These are phyloP conservation scores for Narcine bancroftii DNA, from an alignment of 2,113 vertebrate species.

Conservation along the genomic window DNA sequence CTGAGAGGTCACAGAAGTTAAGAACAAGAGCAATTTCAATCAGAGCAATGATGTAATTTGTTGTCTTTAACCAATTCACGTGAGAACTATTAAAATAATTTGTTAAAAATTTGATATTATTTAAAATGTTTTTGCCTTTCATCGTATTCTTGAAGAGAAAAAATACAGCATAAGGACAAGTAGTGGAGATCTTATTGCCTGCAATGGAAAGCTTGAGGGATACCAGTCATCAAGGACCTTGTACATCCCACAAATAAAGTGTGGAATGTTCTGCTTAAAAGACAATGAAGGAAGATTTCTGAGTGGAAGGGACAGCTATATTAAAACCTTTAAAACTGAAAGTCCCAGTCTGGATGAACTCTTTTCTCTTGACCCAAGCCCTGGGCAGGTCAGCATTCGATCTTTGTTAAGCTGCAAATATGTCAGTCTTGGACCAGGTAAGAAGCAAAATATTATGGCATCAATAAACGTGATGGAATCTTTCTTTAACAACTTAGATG, in stretches of 20 bases:
- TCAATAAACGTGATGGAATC: not conserved
- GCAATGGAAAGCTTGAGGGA: slow-evolving; percentile 38
- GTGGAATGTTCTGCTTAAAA: slow-evolving; percentile 40
- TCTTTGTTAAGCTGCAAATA: slow-evolving; percentile 39
- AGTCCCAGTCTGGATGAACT: slow-evolving; percentile 42
- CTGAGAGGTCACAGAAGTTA: not conserved
- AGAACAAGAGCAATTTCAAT: not conserved
- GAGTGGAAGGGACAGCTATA: slow-evolving; percentile 36
- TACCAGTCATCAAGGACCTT: slow-evolving; percentile 29
- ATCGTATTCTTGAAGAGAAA: slow-evolving; percentile 39
- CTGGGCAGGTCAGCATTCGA: slow-evolving; percentile 40
- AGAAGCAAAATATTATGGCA: not conserved
- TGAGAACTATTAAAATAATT: not conserved
- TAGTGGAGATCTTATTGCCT: slow-evolving; percentile 39
- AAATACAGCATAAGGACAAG: slow-evolving; percentile 41
- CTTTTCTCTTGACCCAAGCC: slow-evolving; percentile 40
- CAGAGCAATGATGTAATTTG: not conserved
- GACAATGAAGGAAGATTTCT: slow-evolving; percentile 41
- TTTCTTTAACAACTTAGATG: not conserved
- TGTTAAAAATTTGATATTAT: not conserved
- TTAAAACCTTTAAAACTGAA: slow-evolving; percentile 41
- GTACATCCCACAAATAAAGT: slow-evolving; percentile 39
- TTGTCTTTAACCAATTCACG: not conserved
- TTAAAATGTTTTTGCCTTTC: not conserved
- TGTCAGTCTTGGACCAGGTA: slow-evolving; percentile 40